Evolutionary conservation across 1,140 invertebrate species (phyloP).

Genomic region (Drosophila insularis): DNA sequence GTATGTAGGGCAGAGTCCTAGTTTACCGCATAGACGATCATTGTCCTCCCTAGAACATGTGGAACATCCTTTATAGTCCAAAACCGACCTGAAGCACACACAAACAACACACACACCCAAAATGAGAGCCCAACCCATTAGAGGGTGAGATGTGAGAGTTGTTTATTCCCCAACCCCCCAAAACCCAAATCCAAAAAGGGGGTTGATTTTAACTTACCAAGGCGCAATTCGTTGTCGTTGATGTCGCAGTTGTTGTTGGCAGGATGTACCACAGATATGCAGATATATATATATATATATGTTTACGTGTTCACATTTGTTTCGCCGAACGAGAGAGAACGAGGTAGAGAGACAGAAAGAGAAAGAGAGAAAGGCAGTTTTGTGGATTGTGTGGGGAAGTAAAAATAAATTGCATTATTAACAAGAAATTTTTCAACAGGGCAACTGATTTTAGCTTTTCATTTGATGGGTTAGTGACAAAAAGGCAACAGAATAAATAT

Average conservation of each 20-base stretch:
- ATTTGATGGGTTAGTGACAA: conserved; percentile 2
- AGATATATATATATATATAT: conserved; percentile 2
- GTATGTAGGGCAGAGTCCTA: not conserved
- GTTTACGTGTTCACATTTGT: conserved; percentile 11
- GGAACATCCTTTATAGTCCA: conserved; percentile 14
- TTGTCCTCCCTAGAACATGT: conserved; percentile 1
- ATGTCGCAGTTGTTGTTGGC: not conserved
- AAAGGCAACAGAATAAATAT: not conserved
- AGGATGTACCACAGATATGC: conserved; percentile 10
- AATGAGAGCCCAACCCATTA: conserved; percentile 9
- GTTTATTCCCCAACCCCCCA: not conserved
- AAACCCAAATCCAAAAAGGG: conserved; percentile 9
- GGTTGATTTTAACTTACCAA: conserved; percentile 15
- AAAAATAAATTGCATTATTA: conserved; percentile 17
- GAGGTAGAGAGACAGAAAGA: not conserved
- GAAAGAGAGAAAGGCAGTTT: not conserved
- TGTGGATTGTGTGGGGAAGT: not conserved
- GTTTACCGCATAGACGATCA: conserved; percentile 9
- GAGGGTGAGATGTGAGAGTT: not conserved
- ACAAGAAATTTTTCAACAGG: conserved; percentile 1
- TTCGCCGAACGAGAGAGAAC: not conserved
- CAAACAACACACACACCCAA: conserved; percentile 10
- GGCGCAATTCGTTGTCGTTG: conserved; percentile 4
- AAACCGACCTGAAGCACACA: not conserved
- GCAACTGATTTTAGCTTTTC: not conserved